Conservation (phyloP, 2,888 invertebrate species). For the Cataglyphis livida region DNA sequence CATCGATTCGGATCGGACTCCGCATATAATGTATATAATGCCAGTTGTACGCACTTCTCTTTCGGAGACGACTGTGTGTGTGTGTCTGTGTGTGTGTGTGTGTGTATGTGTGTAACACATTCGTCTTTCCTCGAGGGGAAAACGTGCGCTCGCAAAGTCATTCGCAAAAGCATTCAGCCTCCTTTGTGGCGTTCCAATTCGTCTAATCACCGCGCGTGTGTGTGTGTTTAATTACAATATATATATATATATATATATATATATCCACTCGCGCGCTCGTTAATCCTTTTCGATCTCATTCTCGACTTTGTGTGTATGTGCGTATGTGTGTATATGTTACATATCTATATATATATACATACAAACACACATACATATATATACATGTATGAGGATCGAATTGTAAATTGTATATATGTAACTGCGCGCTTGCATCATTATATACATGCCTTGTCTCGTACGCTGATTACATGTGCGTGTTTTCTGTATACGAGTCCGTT, state of each 20-base stretch:
- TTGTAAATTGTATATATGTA: slow-evolving; percentile 7
- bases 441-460: slow-evolving; percentile 52
- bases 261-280: slow-evolving; percentile 19
- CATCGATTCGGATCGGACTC: slow-evolving; percentile 65
- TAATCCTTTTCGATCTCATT: slow-evolving; percentile 13
- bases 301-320: slow-evolving; percentile 25
- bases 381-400: slow-evolving; percentile 9
- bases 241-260: background rate
- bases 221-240: background rate
- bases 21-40: slow-evolving; percentile 77
- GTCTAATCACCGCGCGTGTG: background rate
- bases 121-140: slow-evolving; percentile 44
- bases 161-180: slow-evolving; percentile 16
- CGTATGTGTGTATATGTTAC: background rate
- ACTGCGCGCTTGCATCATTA: slow-evolving; percentile 34
- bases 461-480: slow-evolving; percentile 68
- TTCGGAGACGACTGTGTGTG: slow-evolving; percentile 69
- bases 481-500: slow-evolving; percentile 49
- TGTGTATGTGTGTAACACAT: background rate
- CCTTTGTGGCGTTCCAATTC: slow-evolving; percentile 6
- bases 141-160: slow-evolving; percentile 54
- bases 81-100: too few species aligned
- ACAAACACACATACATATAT: background rate
- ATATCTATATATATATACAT: background rate
- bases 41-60: slow-evolving; percentile 83